A percentile compares a stretch with the other conserved stretches of the same genome.
phyloP scores from a whole-genome alignment of 1,140 invertebrate species.

The Chlorops oryzae region DNA sequence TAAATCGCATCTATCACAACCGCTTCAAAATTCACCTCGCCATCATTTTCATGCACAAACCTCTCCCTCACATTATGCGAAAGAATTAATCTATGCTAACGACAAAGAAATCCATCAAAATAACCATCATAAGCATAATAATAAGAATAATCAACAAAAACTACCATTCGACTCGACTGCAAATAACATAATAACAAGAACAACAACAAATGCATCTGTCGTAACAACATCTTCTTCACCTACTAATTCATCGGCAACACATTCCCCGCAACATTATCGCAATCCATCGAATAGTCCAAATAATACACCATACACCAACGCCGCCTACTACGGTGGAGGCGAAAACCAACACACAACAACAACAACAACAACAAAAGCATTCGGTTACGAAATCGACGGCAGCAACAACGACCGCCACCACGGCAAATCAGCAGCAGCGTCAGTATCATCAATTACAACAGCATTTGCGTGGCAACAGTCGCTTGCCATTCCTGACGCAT shows the following conservation, averaged over 20 bases:
- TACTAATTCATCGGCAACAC: conserved; percentile 26
- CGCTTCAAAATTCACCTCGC: conserved; percentile 41
- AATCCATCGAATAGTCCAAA: conserved; percentile 43
- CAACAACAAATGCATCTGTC: conserved; percentile 17
- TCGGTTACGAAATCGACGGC: background rate
- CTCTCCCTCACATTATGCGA: too few species aligned
- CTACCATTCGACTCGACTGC: conserved; percentile 22
- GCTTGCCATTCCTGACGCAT: conserved; percentile 16
- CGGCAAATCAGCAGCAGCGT: conserved; percentile 1
- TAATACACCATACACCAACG: conserved; percentile 28
- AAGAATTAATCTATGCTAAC: too few species aligned
- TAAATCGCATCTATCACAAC: conserved; percentile 37
- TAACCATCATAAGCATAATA: conserved; percentile 8
- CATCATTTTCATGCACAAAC: conserved; percentile 13
- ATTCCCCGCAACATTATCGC: conserved; percentile 29
- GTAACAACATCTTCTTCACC: conserved; percentile 8
- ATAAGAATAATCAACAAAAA: conserved; percentile 19
- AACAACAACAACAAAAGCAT: conserved; percentile 10
- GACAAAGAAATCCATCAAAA: background rate
- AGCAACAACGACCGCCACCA: background rate
- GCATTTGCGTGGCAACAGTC: conserved; percentile 8
- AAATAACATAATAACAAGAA: conserved; percentile 24
- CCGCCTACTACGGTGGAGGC: conserved; percentile 7
- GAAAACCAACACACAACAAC: background rate
- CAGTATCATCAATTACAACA: conserved; percentile 13